Evolutionary conservation across 1,140 invertebrate genomes (phyloP).

Genomic region (Leguminivora glycinivorella): DNA sequence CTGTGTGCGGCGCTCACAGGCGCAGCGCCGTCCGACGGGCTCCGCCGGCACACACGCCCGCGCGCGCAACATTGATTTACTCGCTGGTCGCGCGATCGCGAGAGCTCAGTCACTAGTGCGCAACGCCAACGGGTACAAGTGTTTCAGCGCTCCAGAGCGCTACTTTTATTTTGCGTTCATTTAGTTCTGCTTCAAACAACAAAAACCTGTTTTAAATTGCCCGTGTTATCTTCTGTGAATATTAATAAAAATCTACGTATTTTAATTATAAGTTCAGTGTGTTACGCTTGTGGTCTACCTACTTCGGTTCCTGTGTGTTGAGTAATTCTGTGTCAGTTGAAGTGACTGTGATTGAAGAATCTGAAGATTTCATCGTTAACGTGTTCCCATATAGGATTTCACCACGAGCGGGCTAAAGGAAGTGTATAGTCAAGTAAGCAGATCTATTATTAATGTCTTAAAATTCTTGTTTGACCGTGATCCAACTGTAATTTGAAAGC

Average conservation of each 20-base stretch:
- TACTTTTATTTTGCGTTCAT: conserved; percentile 66
- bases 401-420: conserved; percentile 77
- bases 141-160: conserved; percentile 48
- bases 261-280: conserved; percentile 42
- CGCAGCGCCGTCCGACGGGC: conserved; percentile 32
- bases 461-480: conserved; percentile 14
- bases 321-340: conserved; percentile 72
- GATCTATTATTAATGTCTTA: not conserved
- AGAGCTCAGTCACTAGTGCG: conserved; percentile 71
- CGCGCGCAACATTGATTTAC: conserved; percentile 32
- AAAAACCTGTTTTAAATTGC: conserved; percentile 58
- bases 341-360: conserved; percentile 73
- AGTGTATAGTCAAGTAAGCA: conserved; percentile 75
- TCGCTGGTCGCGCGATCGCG: conserved; percentile 43
- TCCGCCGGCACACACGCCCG: conserved; percentile 16
- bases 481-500: conserved; percentile 21
- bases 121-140: conserved; percentile 69
- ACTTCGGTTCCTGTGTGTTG: conserved; percentile 65
- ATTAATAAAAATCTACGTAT: conserved; percentile 36
- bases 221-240: conserved; percentile 42
- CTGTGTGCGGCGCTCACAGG: conserved; percentile 45
- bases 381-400: conserved; percentile 75
- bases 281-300: conserved; percentile 49
- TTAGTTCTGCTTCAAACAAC: conserved; percentile 59
- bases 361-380: conserved; percentile 69